Evolutionary conservation across 2,888 invertebrate species (phyloP), one percentile per base, ranked within the genome.

Genomic region (Parasteatoda lunata): DNA sequence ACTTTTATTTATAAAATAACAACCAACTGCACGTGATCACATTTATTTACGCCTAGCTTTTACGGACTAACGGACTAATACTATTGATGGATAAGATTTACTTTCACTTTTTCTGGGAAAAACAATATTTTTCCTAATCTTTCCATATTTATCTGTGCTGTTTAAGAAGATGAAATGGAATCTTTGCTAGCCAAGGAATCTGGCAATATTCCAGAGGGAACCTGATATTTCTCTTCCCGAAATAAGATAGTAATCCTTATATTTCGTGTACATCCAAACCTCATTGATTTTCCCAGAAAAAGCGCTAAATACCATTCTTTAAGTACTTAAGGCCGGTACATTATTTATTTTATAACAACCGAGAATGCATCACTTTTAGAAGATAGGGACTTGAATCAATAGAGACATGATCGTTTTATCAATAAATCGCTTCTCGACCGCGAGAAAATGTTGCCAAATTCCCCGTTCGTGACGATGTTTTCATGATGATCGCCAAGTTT

Each of bases 361-460:
- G 68, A 65, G 30, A 30, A n/a, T 6, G 11, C n/a, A 8, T 59
- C 4, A 0, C 9, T 5, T 59, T n/a, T 48, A 48, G n/a, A 11
- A 70, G 49, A 70, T 49, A 72, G 6, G 7, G 69, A 45, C 13
- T 30, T 66, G 13, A 80, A 80, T 80, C 80, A 73, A 80, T 80
- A 66, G n/a, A 11, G 47, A 45, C 73, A 72, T 80, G 80, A 80
- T 80, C 72, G 80, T 80, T 80, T 80, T 80, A 72, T 80, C 80
- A 80, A 80, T 80, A 80, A 72, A 51, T 80, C n/a, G 51, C 48
- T 70, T 49, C 49, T 30, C 66, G 7, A 72, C 65, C 49, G n/a
- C n/a, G 11, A 13, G 3, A 59, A 13, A 59, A 59, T 59, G n/a
- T 9, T 13, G 9, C 59, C 59, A 59, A 13, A 13, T 59, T 13